phyloP scores from a whole-genome alignment of 2,888 invertebrate species.

The Bombylius discolor region DNA sequence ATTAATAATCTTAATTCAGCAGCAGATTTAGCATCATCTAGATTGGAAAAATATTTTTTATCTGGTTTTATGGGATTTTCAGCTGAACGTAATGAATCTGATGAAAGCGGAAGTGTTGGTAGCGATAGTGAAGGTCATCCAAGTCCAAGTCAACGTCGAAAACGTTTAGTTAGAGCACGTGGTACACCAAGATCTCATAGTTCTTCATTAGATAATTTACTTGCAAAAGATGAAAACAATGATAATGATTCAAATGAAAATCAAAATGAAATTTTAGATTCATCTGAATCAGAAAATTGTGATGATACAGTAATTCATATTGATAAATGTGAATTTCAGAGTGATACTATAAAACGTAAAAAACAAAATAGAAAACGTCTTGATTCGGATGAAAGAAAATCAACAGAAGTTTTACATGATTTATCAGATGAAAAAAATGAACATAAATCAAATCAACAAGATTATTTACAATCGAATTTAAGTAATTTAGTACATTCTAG shows the following conservation, averaged over 20 bases:
- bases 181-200: constrained; percentile 74
- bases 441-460: constrained; percentile 54
- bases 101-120: constrained; percentile 75
- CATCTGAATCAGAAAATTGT: constrained; percentile 58
- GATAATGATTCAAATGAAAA: constrained; percentile 28
- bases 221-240: constrained; percentile 46
- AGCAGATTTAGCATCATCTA: constrained; percentile 66
- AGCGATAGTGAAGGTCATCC: constrained; percentile 82
- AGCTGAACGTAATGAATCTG: constrained; percentile 54
- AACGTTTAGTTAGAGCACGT: constrained; percentile 65
- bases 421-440: constrained; percentile 47
- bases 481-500: constrained; percentile 50
- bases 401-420: constrained; percentile 43
- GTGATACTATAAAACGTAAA: constrained; percentile 72
- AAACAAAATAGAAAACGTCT: constrained; percentile 60
- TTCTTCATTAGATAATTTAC: constrained; percentile 64
- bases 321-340: constrained; percentile 59
- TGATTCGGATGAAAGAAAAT: constrained; percentile 41
- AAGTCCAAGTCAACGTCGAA: constrained; percentile 74
- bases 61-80: constrained; percentile 75
- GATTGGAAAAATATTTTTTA: constrained; percentile 80
- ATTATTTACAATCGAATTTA: constrained; percentile 42
- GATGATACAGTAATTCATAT: constrained; percentile 52
- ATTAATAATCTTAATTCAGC: constrained; percentile 40
- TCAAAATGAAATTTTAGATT: constrained; percentile 44